Evolutionary conservation across 2,797 vertebrate genomes (phyloP).

Genomic region (Myotis myotis): DNA sequence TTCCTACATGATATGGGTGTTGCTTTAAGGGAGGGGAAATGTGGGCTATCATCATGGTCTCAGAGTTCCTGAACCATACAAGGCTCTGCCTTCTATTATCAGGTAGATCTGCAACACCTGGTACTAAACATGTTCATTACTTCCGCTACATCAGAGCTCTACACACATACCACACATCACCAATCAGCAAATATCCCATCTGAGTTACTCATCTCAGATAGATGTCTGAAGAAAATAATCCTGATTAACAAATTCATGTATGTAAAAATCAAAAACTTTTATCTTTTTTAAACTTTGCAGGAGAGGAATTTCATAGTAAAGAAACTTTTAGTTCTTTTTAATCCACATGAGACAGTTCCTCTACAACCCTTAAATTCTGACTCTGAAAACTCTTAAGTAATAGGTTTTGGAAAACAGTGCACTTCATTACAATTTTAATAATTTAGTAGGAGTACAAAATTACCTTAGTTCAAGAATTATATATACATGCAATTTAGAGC

Average conservation of each 20-base stretch:
- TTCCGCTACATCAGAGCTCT: neutral
- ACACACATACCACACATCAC: neutral
- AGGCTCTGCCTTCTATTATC: neutral
- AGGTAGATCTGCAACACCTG: no score
- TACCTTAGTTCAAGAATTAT: neutral
- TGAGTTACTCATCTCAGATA: neutral
- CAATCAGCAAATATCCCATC: neutral
- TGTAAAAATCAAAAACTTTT: neutral
- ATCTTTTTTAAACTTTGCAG: neutral
- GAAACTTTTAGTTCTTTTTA: neutral
- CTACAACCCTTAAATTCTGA: neutral
- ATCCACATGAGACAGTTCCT: neutral
- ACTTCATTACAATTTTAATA: neutral
- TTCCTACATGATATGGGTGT: neutral
- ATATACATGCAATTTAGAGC: neutral
- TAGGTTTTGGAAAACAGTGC: neutral
- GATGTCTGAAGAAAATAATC: neutral
- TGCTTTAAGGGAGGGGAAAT: neutral
- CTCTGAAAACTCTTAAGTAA: neutral
- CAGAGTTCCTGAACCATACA: neutral
- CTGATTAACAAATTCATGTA: neutral
- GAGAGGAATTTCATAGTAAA: constrained; percentile 4
- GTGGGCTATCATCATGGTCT: neutral
- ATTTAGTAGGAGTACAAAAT: neutral
- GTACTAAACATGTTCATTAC: no score